Evolutionary conservation across 1,140 invertebrate species (phyloP).

Genomic region (Choristoneura fumiferana): DNA sequence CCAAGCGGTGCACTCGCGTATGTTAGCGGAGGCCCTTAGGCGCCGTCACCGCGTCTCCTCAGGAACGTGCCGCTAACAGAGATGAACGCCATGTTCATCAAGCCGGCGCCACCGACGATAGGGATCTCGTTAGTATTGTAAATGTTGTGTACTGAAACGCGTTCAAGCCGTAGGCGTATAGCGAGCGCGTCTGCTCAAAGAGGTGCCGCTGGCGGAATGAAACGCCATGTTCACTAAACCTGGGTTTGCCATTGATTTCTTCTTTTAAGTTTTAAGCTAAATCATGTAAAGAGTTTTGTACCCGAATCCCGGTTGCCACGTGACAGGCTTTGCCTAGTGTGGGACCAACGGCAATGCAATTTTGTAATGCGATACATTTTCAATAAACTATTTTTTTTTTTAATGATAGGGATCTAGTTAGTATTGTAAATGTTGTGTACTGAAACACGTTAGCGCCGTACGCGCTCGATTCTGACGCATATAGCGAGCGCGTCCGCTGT

Average conservation of each 20-base stretch:
- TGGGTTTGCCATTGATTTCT: constrained; percentile 25
- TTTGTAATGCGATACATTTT: too few relatives aligned
- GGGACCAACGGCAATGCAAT: too few relatives aligned
- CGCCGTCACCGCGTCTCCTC: constrained; percentile 44
- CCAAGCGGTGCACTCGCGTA: too few relatives aligned
- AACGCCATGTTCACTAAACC: constrained; percentile 33
- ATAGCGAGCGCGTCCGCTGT: constrained; percentile 60
- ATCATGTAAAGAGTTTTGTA: too few relatives aligned
- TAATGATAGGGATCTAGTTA: too few relatives aligned
- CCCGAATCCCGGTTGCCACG: too few relatives aligned
- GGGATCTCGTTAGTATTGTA: too few relatives aligned
- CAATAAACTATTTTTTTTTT: too few relatives aligned
- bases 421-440: neutral
- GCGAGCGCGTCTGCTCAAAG: constrained; percentile 58
- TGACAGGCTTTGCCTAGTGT: too few relatives aligned
- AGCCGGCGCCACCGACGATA: constrained; percentile 35
- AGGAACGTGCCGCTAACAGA: constrained; percentile 47
- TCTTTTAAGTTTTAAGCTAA: too few relatives aligned
- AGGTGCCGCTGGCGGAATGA: constrained; percentile 47
- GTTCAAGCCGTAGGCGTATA: constrained; percentile 39
- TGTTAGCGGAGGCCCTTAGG: too few relatives aligned
- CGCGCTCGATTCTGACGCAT: constrained; percentile 58
- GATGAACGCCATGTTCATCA: constrained; percentile 33
- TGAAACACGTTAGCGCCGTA: constrained; percentile 61
- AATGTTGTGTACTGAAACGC: constrained; percentile 29